phyloP scores from a whole-genome alignment of 2,797 vertebrate species.

The Brachymystax lenok region DNA sequence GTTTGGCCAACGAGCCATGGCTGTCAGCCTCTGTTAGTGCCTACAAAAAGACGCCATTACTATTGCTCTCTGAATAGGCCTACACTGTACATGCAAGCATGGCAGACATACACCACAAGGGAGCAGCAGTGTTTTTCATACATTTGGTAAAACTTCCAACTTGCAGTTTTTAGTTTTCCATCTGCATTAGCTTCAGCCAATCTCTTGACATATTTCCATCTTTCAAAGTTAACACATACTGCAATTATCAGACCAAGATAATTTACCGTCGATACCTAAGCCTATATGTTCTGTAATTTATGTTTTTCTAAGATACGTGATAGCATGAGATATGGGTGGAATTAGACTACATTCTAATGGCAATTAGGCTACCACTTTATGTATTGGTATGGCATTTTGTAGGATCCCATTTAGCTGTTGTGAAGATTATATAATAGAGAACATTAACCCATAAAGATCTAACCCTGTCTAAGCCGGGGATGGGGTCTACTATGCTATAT shows the following conservation, averaged over 20 bases:
- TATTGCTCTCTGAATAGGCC: no score
- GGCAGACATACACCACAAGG: slow-evolving; percentile 51
- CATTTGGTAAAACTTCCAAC: background rate
- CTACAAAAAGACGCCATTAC: no score
- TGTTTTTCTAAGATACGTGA: background rate
- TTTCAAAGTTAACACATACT: background rate
- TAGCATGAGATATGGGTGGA: background rate
- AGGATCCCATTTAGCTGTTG: no score
- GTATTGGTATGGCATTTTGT: no score
- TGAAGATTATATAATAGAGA: no score
- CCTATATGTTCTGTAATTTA: background rate
- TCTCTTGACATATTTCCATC: background rate
- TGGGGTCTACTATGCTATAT: no score
- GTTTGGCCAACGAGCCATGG: no score
- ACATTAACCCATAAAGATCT: no score
- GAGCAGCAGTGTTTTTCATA: slow-evolving; percentile 48
- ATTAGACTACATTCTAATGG: background rate
- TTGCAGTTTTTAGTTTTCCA: background rate
- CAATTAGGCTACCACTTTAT: background rate
- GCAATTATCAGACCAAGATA: background rate
- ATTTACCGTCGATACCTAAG: background rate
- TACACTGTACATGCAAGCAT: background rate
- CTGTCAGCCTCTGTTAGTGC: no score
- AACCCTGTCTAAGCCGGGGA: no score
- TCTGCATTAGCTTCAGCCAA: background rate